Conservation (phyloP, 2,113 vertebrate species). For the Poeciliopsis retropinna region DNA sequence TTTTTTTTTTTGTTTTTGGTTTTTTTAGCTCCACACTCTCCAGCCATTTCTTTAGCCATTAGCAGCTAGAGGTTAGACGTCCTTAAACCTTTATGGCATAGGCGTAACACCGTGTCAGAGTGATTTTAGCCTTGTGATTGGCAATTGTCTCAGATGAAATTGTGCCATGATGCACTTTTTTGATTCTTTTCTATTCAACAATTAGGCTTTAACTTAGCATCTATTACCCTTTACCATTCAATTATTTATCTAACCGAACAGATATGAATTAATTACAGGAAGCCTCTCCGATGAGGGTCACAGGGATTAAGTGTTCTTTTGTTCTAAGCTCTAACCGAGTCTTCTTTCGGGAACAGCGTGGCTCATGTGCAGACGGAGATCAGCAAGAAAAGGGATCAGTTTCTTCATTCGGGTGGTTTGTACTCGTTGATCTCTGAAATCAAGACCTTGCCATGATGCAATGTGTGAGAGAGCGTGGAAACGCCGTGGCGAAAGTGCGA, state of each 20-base stretch:
- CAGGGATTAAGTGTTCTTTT: background rate
- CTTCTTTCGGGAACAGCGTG: background rate
- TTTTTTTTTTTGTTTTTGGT: no score
- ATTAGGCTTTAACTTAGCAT: no score
- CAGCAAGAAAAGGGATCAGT: background rate
- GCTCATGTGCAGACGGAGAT: slow-evolving; percentile 9
- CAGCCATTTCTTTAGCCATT: no score
- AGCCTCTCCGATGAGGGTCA: background rate
- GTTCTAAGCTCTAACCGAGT: background rate
- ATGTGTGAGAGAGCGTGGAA: slow-evolving; percentile 34
- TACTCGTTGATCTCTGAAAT: slow-evolving; percentile 38
- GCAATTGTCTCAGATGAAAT: no score
- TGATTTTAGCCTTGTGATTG: no score
- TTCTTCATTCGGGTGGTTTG: slow-evolving; percentile 31
- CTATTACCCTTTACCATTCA: no score
- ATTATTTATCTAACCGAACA: background rate
- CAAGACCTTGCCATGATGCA: slow-evolving; percentile 44
- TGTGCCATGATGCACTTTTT: no score
- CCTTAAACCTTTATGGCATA: no score
- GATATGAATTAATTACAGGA: background rate
- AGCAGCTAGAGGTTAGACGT: no score
- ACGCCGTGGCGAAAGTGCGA: slow-evolving; percentile 14
- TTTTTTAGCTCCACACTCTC: no score
- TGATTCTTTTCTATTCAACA: no score
- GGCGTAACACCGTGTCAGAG: no score